Percentiles rank a stretch among this genome's conserved stretches.
These are phyloP conservation scores for Pseudomyrmex pallidus DNA, from an alignment of 1,140 invertebrate genomes.

Conservation along the genomic window DNA sequence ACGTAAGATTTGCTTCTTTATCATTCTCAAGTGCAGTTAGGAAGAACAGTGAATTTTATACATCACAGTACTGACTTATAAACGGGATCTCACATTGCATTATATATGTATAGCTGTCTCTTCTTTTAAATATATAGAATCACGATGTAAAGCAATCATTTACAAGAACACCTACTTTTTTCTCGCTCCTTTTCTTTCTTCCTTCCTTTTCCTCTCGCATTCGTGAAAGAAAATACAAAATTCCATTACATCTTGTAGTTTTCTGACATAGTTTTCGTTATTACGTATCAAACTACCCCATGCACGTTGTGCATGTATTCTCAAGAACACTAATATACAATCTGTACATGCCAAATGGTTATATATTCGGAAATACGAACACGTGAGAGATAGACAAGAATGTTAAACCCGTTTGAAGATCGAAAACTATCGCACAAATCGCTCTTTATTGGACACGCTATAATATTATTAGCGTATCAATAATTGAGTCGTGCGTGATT, in stretches of 20 bases:
- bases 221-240: constrained; percentile 54
- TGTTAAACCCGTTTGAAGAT: too few relatives aligned
- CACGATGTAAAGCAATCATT: constrained; percentile 50
- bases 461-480: too few relatives aligned
- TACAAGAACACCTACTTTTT: constrained; percentile 24
- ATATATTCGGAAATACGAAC: too few relatives aligned
- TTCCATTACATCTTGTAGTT: constrained; percentile 29
- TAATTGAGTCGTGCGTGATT: neutral
- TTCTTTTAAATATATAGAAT: constrained; percentile 54
- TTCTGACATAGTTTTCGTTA: constrained; percentile 8
- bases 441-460: too few relatives aligned
- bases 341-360: too few relatives aligned
- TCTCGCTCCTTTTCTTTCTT: neutral
- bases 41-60: constrained; percentile 50
- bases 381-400: too few relatives aligned
- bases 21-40: constrained; percentile 39
- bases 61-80: constrained; percentile 42
- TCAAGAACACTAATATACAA: too few relatives aligned
- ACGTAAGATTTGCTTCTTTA: constrained; percentile 9
- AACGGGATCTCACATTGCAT: constrained; percentile 44
- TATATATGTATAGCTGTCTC: constrained; percentile 59
- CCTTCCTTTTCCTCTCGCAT: neutral
- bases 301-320: too few relatives aligned
- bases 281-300: neutral
- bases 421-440: too few relatives aligned